Evolutionary conservation across 2,113 vertebrate species (phyloP).

Genomic region (Oryzias curvinotus): DNA sequence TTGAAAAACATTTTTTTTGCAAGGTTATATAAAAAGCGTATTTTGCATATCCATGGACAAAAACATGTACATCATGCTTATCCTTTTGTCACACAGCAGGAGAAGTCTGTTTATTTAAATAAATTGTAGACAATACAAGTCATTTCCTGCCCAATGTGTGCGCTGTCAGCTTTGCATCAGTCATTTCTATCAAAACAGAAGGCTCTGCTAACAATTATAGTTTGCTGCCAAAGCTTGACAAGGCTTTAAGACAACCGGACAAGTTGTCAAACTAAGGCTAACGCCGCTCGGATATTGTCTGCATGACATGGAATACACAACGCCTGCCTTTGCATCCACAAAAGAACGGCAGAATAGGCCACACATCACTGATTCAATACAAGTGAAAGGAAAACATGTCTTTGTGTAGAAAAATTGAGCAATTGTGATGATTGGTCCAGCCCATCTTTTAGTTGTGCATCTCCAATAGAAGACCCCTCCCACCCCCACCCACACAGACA

Average conservation of each 20-base stretch:
- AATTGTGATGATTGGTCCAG: conserved; percentile 7
- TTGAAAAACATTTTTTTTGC: not conserved
- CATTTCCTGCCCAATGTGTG: conserved; percentile 36
- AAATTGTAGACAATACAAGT: conserved; percentile 47
- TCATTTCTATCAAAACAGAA: conserved; percentile 56
- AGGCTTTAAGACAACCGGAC: conserved; percentile 62
- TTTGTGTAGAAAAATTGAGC: conserved; percentile 34
- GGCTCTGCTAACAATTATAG: conserved; percentile 54
- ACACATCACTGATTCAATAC: conserved; percentile 26
- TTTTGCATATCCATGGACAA: not conserved
- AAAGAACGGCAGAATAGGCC: conserved; percentile 14
- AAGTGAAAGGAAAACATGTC: conserved; percentile 10
- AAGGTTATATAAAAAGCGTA: not conserved
- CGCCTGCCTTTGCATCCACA: conserved; percentile 40
- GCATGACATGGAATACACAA: conserved; percentile 55
- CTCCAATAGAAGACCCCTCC: conserved; percentile 1
- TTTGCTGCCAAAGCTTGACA: conserved; percentile 64
- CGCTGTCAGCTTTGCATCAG: conserved; percentile 57
- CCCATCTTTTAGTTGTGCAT: conserved; percentile 16
- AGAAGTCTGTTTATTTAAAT: conserved; percentile 25
- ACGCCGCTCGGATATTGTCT: conserved; percentile 55
- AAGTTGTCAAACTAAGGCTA: conserved; percentile 60
- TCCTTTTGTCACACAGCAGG: conserved; percentile 35
- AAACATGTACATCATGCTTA: not conserved
- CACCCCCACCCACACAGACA: too few relatives aligned